Conservation (phyloP, 2,888 invertebrate species). For the Drosophila meridionalis region DNA sequence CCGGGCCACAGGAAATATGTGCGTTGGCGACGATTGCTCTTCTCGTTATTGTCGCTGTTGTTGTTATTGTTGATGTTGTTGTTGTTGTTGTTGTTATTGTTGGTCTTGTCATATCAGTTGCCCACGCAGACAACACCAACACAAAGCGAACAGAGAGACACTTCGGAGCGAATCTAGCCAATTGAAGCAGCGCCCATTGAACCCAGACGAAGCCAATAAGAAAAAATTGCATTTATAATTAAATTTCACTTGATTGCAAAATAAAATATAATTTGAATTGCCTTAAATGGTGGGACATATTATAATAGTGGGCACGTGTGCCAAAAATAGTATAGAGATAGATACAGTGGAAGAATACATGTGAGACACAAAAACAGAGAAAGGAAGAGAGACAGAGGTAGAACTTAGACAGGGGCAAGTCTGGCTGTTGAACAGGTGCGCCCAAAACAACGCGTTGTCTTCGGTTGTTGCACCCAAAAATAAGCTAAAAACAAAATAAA, state of each 20-base stretch:
- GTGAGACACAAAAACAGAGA: not conserved
- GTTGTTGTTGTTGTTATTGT: not conserved
- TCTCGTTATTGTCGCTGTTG: constrained; percentile 23
- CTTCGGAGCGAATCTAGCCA: constrained; percentile 12
- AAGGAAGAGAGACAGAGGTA: not conserved
- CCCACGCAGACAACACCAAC: constrained; percentile 42
- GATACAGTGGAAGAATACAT: not conserved
- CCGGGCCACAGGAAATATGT: constrained; percentile 46
- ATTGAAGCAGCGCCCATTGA: constrained; percentile 28
- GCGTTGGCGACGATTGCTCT: constrained; percentile 54
- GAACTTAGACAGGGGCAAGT: constrained; percentile 8
- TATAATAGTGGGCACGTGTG: constrained; percentile 16
- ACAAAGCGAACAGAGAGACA: constrained; percentile 13
- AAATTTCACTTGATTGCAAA: constrained; percentile 44
- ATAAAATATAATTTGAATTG: constrained; percentile 25
- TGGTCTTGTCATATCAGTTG: constrained; percentile 46
- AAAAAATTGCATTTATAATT: constrained; percentile 44
- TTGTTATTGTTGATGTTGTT: constrained; percentile 6
- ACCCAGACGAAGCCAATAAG: constrained; percentile 25
- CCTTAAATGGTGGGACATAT: constrained; percentile 25
- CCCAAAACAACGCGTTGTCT: constrained; percentile 20
- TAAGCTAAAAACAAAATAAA: constrained; percentile 14
- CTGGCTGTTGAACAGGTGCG: constrained; percentile 53
- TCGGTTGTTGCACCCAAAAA: constrained; percentile 59
- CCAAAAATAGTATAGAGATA: constrained; percentile 16